Conservation (phyloP, 2,113 vertebrate genomes). For the Notechis scutatus region DNA sequence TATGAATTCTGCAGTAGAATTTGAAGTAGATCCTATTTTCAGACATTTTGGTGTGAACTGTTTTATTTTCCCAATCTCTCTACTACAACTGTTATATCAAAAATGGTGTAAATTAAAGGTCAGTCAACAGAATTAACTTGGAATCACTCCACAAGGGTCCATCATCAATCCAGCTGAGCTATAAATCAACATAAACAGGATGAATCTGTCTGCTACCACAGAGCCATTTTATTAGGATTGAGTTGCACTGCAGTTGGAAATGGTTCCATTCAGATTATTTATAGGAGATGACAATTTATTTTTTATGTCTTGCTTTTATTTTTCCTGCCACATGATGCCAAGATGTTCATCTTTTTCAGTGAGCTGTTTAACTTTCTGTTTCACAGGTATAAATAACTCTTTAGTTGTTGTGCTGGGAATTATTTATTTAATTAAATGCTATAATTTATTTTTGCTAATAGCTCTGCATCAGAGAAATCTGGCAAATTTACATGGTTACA, state of each 20-base stretch:
- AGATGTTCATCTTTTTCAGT: not conserved
- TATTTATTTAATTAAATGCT: conserved; percentile 13
- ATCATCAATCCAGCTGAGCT: not conserved
- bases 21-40: not conserved
- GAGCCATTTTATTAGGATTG: not conserved
- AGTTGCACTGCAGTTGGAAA: not conserved
- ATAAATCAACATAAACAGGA: not conserved
- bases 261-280: not conserved
- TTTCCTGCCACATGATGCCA: not conserved
- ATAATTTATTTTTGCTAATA: conserved; percentile 19
- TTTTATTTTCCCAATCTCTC: not conserved
- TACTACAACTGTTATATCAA: not conserved
- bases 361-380: conserved; percentile 5
- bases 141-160: not conserved
- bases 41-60: conserved; percentile 18
- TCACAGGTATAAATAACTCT: conserved; percentile 2
- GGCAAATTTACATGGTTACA: not conserved
- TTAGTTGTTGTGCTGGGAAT: conserved; percentile 8
- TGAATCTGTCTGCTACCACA: not conserved
- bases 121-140: not conserved
- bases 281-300: not conserved
- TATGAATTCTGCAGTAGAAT: not conserved
- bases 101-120: not conserved
- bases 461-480: not conserved
- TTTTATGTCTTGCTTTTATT: not conserved